Evolutionary conservation across 1,140 invertebrate genomes (phyloP), one percentile per base, ranked within the genome.

Genomic region (Neomicropteryx cornuta): DNA sequence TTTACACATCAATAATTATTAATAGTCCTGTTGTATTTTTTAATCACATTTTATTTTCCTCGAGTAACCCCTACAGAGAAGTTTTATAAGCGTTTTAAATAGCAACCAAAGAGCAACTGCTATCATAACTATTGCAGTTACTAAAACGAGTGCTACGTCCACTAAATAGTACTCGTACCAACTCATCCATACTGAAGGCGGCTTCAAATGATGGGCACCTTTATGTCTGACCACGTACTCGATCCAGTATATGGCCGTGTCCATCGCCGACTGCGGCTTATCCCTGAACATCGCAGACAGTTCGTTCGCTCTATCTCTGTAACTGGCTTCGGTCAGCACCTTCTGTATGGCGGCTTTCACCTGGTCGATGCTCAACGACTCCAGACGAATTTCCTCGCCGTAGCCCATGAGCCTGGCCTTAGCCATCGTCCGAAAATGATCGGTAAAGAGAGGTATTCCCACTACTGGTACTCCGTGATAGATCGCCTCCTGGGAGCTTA

Each of bases 241-340:
- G 0, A 72, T 66, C 76, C 76, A 79, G 55, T 69, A 78, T 13
- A 75, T 52, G 1, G 75, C 71, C 0, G 62, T 70, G 6, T 76
- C 70, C 27, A 73, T 42, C 1, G 73, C 60, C 2, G 56, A 51
- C 44, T 68, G 47, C 1, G 74, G 73, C 24, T 70, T 57, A 47
- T 78, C 75, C 20, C 50, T 58, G 37, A 75, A 73, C 16, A 61
- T 46, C 18, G 38, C 43, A 0, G 72, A 70, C 8, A 73, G 41
- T 29, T 56, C 47, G 42, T 62, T 56, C 0, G 56, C 61, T 27
- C 42, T 55, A 28, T 51, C 34, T 14, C 39, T 36, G 37, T 53
- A 60, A 30, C 33, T 45, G 11, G 44, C 41, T 38, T 59, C 46
- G 18, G 42, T 34, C 1, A 58, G 27, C 4, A 60, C 42, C 38